phyloP scores from a whole-genome alignment of 2,113 vertebrate species.

The Empidonax alnorum region DNA sequence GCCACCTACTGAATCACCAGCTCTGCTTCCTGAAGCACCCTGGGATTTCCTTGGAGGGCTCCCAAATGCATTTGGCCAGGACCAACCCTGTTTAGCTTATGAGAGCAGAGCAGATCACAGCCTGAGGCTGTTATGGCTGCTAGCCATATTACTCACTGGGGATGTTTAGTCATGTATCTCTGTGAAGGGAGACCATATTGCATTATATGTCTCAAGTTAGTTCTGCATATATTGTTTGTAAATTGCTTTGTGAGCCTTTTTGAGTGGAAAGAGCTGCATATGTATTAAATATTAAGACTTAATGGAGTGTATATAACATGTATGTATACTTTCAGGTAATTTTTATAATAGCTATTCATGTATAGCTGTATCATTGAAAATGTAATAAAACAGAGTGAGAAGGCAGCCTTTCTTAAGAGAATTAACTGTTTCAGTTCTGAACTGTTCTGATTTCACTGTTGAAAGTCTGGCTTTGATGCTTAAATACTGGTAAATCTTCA shows the following conservation, averaged over 20 bases:
- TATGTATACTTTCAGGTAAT: constrained; percentile 10
- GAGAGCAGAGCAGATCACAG: constrained; percentile 65
- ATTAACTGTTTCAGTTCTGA: neutral
- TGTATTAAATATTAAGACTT: constrained; percentile 29
- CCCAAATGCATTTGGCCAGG: constrained; percentile 41
- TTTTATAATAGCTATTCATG: neutral
- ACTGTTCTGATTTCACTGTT: neutral
- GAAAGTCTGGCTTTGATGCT: neutral
- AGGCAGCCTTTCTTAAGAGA: neutral
- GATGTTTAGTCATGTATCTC: constrained; percentile 76
- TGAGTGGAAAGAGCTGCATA: neutral
- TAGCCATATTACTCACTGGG: constrained; percentile 76
- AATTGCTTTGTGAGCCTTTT: constrained; percentile 36
- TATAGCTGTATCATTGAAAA: constrained; percentile 15
- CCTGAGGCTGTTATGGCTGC: constrained; percentile 69
- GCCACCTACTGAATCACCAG: constrained; percentile 68
- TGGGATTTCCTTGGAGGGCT: constrained; percentile 70
- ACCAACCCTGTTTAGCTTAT: constrained; percentile 58
- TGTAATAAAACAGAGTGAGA: neutral
- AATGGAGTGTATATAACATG: constrained; percentile 1
- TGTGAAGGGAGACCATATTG: constrained; percentile 67
- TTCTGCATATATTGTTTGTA: constrained; percentile 49
- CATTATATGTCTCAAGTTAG: constrained; percentile 58
- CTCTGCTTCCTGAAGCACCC: constrained; percentile 66
- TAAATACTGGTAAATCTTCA: neutral